Evolutionary conservation across 2,888 invertebrate species (phyloP), one percentile per base, ranked within the genome.

Genomic region (Xylota segnis): DNA sequence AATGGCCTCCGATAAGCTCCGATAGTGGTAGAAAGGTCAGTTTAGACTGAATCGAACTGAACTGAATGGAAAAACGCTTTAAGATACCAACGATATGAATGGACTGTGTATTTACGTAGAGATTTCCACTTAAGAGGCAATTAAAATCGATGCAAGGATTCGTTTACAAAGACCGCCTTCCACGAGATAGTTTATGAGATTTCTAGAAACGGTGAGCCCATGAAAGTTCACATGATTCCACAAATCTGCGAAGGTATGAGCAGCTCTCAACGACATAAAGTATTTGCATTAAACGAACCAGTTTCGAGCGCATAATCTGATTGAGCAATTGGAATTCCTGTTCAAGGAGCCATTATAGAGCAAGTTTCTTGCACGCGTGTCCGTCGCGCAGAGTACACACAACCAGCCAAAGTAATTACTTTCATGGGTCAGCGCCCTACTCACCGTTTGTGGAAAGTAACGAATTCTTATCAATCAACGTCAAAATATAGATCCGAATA

Each of bases 11-110:
- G 79, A 83, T 83, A 79, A 77, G 40, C 32, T 10, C 16, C 29
- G 71, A 52, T 77, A 34, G 18, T 43, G 34, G 72, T 43, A 63
- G 70, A 63, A 56, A 74, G 74, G 34, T 47, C 14, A 54, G 40
- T 59, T 66, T 61, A 77, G 54, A 47, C 61, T 10, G 40, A 74
- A 45, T 4, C 43, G 37, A 68, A 43, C 14, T 75, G 58, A 84
- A 84, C 78, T 74, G 56, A 78, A 78, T 83, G 66, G 83, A 68
- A 74, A 76, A 78, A 40, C 72, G 63, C 52, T 78, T 68, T 65
- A 45, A 82, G 82, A 71, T 76, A 70, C 10, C 5, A 63, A 14
- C 16, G 70, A 70, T 70, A 71, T 12, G 40, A 43, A 56, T 56
- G 29, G 40, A 4, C 29, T 34, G 27, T 34, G 32, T 23, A 59